Conservation (phyloP, 2,113 vertebrate genomes). For the Chionomys nivalis region DNA sequence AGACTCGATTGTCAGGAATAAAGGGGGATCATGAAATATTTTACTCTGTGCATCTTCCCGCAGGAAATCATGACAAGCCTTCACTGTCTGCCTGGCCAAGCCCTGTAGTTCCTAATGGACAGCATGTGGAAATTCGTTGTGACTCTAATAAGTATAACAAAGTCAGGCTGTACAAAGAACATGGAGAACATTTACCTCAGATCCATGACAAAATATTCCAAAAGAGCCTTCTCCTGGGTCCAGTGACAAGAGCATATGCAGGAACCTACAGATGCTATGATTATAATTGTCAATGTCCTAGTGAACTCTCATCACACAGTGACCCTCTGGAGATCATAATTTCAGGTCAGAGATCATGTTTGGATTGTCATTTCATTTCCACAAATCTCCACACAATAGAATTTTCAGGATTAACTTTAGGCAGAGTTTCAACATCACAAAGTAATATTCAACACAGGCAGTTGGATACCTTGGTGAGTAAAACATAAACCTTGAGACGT, state of each 20-base stretch:
- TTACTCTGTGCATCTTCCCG: background rate
- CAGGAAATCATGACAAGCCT: background rate
- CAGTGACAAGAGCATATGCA: accelerated
- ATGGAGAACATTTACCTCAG: accelerated
- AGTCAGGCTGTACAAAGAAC: background rate
- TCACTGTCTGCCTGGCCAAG: background rate
- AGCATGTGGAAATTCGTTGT: background rate
- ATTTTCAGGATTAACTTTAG: background rate
- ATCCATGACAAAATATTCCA: accelerated
- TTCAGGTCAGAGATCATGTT: conserved; percentile 34
- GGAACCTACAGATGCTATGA: background rate
- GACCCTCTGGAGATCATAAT: background rate
- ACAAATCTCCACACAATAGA: background rate
- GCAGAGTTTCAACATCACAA: background rate
- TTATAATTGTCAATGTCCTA: background rate
- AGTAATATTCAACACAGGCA: background rate
- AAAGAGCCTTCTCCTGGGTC: background rate
- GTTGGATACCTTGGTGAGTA: accelerated
- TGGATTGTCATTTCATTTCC: too few species aligned
- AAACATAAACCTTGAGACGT: too few species aligned
- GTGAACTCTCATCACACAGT: background rate
- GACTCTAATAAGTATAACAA: accelerated
- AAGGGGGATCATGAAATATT: too few species aligned
- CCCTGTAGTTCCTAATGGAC: background rate
- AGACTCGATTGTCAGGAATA: too few species aligned